Percentiles rank a stretch among this genome's conserved stretches.
Evolutionary conservation across 1,140 invertebrate species (phyloP).

Genomic region (Heliconius congener): DNA sequence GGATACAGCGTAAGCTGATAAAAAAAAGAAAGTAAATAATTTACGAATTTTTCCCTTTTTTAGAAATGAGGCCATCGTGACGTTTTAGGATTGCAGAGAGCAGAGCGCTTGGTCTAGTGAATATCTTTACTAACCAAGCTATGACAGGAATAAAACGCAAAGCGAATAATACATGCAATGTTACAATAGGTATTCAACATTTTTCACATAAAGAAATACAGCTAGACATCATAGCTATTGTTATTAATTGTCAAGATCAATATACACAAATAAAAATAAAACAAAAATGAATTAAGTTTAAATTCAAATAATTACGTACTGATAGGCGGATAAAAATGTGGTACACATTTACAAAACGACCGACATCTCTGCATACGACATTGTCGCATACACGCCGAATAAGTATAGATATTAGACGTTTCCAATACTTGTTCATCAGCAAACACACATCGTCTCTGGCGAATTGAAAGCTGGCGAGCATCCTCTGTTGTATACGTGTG

Average conservation of each 20-base stretch:
- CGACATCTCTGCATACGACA: slow-evolving; percentile 85
- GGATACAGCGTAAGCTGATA: too few species aligned
- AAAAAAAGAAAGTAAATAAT: too few species aligned
- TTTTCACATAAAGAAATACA: too few species aligned
- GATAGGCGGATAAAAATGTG: slow-evolving; percentile 84
- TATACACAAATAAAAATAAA: neutral
- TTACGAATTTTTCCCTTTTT: too few species aligned
- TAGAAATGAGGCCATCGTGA: too few species aligned
- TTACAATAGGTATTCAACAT: too few species aligned
- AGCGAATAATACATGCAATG: too few species aligned
- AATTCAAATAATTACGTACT: slow-evolving; percentile 54
- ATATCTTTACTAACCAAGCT: too few species aligned
- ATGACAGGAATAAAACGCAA: neutral
- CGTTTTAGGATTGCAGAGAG: too few species aligned
- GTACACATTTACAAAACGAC: slow-evolving; percentile 84
- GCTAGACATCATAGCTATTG: too few species aligned
- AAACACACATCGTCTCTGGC: slow-evolving; percentile 86
- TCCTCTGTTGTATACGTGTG: slow-evolving; percentile 88
- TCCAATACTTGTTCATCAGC: slow-evolving; percentile 83
- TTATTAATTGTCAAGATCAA: neutral
- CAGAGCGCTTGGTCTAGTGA: too few species aligned
- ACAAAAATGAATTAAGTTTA: neutral
- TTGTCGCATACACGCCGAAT: slow-evolving; percentile 86
- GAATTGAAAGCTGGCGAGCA: slow-evolving; percentile 84
- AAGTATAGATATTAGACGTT: slow-evolving; percentile 84